Evolutionary conservation across 1,140 invertebrate species (phyloP), one percentile per base, ranked within the genome.

Genomic region (Asobara japonica): DNA sequence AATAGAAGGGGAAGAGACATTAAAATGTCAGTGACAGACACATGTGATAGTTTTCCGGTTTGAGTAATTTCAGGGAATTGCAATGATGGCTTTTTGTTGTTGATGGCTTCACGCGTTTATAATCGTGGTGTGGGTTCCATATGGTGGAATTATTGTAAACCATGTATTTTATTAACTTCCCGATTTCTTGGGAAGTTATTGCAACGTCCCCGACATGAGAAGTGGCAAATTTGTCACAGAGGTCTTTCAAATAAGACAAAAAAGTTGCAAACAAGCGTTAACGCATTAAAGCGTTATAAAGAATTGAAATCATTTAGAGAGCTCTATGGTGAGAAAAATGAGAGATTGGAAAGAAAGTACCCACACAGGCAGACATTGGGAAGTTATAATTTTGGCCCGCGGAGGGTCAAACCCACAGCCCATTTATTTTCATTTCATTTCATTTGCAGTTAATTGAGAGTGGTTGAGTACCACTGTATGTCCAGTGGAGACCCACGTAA

Each of bases 401-500:
- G n/a, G n/a, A n/a, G n/a, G n/a, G n/a, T n/a, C n/a, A n/a, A n/a
- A n/a, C n/a, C n/a, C n/a, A n/a, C n/a, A n/a, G n/a, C n/a, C n/a
- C n/a, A n/a, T 45, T 45, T 45, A 8, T 56, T 20, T 56, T 25
- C 18, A 25, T 56, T 56, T 6, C 1, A 13, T 1, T 10, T 45
- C 13, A 18, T 25, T 3, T 22, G 51, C 18, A 22, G n/a, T n/a
- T n/a, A 56, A 56, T 27, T 27, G 7, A 27, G 22, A 27, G 22
- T 7, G 51, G 18, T 25, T 56, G 51, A 56, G 51, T 25, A 56
- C 22, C 51, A 65, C 60, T 70, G 60, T 51, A 16, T 62, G n/a
- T 48, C 45, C 30, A 71, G 61, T 71, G 69, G 64, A 29, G 31
- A 27, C n/a, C 51, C 22, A 33, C 18, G 56, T 25, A 30, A 71